Evolutionary conservation across 2,113 vertebrate genomes (phyloP), one percentile per base, ranked within the genome.

Genomic region (Prunella himalayana): DNA sequence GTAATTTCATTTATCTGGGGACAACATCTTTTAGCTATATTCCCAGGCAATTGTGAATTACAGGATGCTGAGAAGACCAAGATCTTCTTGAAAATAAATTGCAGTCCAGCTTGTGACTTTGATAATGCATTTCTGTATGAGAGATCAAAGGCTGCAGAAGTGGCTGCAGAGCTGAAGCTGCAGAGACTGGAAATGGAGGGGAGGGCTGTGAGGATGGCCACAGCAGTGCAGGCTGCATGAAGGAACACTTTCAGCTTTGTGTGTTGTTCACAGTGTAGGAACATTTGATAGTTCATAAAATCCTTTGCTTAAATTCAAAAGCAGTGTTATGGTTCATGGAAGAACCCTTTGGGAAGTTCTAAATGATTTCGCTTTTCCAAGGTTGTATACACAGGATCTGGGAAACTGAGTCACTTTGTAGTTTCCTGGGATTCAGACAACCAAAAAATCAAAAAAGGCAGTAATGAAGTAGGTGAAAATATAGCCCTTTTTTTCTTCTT

Each of bases 171-270:
- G 39, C 51, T 65, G 57, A 42, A 85, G 68, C 15, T 11, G 5
- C 56, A 49, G 51, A 59, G 44, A 17, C 33, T 86, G 51, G 27
- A 88, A 39, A 11, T 0, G 0, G 2, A 14, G 30, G 0, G 2
- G 0, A 5, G 16, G n/a, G 33, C 9, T 21, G 39, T 44, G 28
- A 81, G 44, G 17, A 12, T 8, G 37, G 15, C 45, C 35, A 21
- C 23, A 63, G 65, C 54, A 82, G 35, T 0, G 0, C 53, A 59
- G 78, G 31, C 30, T 81, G 37, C 11, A 1, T 24, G 27, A 37
- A 17, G 11, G 41, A 76, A 10, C 0, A 0, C 42, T 33, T 45
- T 15, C n/a, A 41, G 51, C 28, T 41, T 54, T 86, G 13, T 45
- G 45, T 56, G 31, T 17, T 82, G 37, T 28, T 75, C 41, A 15